These are phyloP conservation scores for Caerostris extrusa DNA, from an alignment of 1,140 invertebrate genomes.

Conservation along the genomic window DNA sequence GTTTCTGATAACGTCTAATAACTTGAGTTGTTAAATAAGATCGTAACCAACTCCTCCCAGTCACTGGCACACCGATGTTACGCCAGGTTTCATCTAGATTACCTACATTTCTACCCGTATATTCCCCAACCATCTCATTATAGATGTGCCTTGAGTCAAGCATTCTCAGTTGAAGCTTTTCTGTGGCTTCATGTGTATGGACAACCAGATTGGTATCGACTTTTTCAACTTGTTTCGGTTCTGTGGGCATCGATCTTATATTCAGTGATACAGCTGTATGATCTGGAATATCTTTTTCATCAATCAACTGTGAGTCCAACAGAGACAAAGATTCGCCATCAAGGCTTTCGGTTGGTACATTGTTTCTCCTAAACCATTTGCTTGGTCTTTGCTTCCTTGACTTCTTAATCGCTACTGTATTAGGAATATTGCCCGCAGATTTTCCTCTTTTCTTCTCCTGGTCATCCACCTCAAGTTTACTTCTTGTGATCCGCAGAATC, in stretches of 20 bases:
- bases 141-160: neutral
- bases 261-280: neutral
- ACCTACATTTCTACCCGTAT: neutral
- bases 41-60: constrained; percentile 3
- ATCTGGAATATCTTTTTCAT: neutral
- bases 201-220: neutral
- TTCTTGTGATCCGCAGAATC: neutral
- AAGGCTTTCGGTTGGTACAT: neutral
- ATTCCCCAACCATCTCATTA: neutral
- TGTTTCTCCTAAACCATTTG: neutral
- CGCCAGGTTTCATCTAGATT: neutral
- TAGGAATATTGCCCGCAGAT: neutral
- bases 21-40: neutral
- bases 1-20: neutral
- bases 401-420: neutral
- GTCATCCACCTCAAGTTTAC: no score
- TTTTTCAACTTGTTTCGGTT: neutral
- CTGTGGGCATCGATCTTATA: neutral
- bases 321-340: neutral
- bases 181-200: neutral
- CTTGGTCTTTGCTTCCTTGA: neutral
- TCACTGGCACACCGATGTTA: neutral
- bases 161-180: neutral
- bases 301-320: neutral
- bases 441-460: neutral